Evolutionary conservation across 2,888 invertebrate genomes (phyloP), one percentile per base, ranked within the genome.

Genomic region (Ganaspis brasiliensis): DNA sequence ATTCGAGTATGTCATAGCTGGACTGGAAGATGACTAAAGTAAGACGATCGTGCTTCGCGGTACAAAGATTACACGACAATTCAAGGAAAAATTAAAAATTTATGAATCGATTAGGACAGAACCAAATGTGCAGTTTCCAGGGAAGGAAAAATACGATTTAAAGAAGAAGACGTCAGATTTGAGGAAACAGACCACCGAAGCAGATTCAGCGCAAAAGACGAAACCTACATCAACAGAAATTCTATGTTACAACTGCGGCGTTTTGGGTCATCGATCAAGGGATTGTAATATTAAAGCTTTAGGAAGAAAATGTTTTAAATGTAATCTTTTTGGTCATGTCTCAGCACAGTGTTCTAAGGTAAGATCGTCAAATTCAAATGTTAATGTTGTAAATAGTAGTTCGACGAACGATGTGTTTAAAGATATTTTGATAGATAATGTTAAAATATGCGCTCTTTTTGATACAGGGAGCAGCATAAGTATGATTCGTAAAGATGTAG

Each of bases 191-290:
- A 10, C 45, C 10, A 3, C 45, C 14, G 45, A 14, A 45, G 45
- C 45, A 9, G 45, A 10, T 0, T 45, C 4, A 45, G 3, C 10
- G 6, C 45, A 45, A 14, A 45, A 45, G 45, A 45, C 6, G 45
- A 45, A 45, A 14, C 45, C 45, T 45, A 12, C 45, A 3, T 45
- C 45, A 45, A 12, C 12, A 45, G 45, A 45, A 10, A 12, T 45
- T 45, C 45, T 10, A n/a, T 77, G 74, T 74, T 77, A 49, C 52
- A 73, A 71, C 37, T 77, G 77, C 24, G 77, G 77, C 12, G 24
- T 4, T 16, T 21, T 14, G 45, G 72, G 72, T 26, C 77, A 78
- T 57, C 2, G 49, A 1, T 19, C 49, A 16, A 74, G 67, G 72
- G 9, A 67, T 61, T 75, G 74, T 57, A 37, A 57, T 4, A 37